phyloP scores from a whole-genome alignment of 2,113 vertebrate genomes.

The Athene noctua region DNA sequence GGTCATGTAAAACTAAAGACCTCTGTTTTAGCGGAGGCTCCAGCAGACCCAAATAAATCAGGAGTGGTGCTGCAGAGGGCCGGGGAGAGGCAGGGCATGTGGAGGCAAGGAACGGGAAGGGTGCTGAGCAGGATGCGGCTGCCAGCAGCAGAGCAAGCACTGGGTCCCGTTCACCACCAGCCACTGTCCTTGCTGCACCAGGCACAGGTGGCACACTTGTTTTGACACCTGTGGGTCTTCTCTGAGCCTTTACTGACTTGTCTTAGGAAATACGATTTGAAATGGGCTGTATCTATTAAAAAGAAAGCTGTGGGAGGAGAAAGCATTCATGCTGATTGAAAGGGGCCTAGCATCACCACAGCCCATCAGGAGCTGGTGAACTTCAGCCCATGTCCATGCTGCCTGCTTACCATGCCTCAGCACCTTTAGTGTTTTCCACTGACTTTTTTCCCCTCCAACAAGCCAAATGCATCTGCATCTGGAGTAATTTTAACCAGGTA shows the following conservation, averaged over 20 bases:
- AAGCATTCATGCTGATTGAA: neutral
- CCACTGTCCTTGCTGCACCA: neutral
- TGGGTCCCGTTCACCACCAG: neutral
- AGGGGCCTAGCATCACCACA: neutral
- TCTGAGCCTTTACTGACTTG: neutral
- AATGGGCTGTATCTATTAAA: neutral
- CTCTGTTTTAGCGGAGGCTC: neutral
- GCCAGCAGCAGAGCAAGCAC: neutral
- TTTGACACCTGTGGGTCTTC: neutral
- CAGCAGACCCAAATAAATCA: neutral
- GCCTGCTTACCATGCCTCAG: neutral
- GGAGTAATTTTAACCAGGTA: neutral
- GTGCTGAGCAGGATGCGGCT: accelerated
- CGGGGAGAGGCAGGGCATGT: neutral
- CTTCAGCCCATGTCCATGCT: neutral
- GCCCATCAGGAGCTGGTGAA: neutral
- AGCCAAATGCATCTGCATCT: neutral
- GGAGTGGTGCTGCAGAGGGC: neutral
- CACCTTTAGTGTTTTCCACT: neutral
- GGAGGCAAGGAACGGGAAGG: neutral
- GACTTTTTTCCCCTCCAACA: neutral
- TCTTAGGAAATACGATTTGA: neutral
- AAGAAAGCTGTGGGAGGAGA: neutral
- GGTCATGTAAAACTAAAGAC: accelerated
- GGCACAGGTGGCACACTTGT: neutral